A percentile compares a stretch with the other conserved stretches of the same genome.
Evolutionary conservation across 1,140 invertebrate genomes (phyloP).

Genomic region (Drosophila dunni): DNA sequence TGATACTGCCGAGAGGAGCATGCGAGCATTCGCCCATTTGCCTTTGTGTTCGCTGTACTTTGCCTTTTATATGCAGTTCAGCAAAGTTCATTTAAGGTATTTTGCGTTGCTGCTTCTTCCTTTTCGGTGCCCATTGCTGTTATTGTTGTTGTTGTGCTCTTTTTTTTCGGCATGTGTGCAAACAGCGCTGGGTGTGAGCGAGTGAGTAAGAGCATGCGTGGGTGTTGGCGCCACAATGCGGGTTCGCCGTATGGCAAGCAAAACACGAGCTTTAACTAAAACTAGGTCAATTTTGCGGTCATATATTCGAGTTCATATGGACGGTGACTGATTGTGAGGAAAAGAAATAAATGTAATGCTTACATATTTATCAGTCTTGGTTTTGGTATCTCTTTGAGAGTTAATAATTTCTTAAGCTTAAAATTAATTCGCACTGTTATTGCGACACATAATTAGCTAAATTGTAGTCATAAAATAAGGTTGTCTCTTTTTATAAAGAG

Average conservation of each 20-base stretch:
- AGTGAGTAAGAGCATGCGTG: constrained; percentile 2
- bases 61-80: constrained; percentile 59
- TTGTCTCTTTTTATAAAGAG: too few species aligned
- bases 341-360: neutral
- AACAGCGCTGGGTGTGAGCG: constrained; percentile 16
- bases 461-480: too few species aligned
- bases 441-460: too few species aligned
- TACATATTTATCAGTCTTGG: too few species aligned
- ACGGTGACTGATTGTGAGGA: neutral
- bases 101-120: neutral
- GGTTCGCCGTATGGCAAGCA: neutral
- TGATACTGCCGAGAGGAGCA: constrained; percentile 50
- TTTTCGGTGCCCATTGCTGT: neutral
- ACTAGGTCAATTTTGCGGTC: constrained; percentile 22
- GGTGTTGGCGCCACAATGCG: constrained; percentile 54
- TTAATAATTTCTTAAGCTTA: too few species aligned
- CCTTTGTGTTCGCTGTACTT: constrained; percentile 74
- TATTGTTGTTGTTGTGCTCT: constrained; percentile 15
- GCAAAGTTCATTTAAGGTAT: constrained; percentile 61
- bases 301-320: neutral
- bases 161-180: constrained; percentile 44
- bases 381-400: too few species aligned
- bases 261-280: neutral
- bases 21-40: constrained; percentile 28
- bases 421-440: too few species aligned